Evolutionary conservation across 1,140 invertebrate genomes (phyloP).

Genomic region (Pollicipes pollicipes): DNA sequence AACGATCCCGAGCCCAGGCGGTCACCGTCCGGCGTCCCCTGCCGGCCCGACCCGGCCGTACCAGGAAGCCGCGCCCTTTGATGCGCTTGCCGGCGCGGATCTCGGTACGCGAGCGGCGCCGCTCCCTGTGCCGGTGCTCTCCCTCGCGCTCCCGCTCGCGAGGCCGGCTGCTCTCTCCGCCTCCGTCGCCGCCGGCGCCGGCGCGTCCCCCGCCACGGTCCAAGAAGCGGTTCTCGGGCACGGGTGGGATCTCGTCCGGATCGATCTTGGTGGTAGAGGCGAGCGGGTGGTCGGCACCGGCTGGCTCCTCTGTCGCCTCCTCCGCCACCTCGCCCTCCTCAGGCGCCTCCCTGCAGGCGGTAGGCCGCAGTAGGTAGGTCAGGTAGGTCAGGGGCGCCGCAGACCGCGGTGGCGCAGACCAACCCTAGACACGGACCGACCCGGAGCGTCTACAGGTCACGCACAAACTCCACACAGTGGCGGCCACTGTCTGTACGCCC

Average conservation of each 20-base stretch:
- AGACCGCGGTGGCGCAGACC: neutral
- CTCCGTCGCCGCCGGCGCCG: slow-evolving; percentile 16
- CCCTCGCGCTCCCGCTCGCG: neutral
- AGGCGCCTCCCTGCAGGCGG: slow-evolving; percentile 7
- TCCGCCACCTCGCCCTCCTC: slow-evolving; percentile 14
- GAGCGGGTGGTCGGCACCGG: slow-evolving; percentile 40
- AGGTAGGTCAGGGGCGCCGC: no score
- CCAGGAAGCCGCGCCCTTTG: slow-evolving; percentile 72
- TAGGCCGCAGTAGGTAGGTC: no score
- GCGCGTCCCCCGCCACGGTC: slow-evolving; percentile 29
- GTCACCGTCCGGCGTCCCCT: neutral
- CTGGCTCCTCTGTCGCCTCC: slow-evolving; percentile 6
- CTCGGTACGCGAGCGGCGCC: slow-evolving; percentile 10
- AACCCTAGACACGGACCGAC: neutral
- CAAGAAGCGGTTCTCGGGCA: slow-evolving; percentile 61
- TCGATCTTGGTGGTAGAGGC: slow-evolving; percentile 60
- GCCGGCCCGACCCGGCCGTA: slow-evolving; percentile 33
- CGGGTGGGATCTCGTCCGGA: slow-evolving; percentile 74
- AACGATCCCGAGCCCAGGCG: slow-evolving; percentile 6
- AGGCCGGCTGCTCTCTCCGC: neutral
- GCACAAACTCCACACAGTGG: no score
- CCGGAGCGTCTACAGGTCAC: neutral
- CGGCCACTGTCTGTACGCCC: no score
- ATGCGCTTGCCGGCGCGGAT: slow-evolving; percentile 52
- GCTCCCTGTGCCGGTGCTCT: neutral